Evolutionary conservation across 2,113 vertebrate genomes (phyloP).

Genomic region (Daubentonia madagascariensis): DNA sequence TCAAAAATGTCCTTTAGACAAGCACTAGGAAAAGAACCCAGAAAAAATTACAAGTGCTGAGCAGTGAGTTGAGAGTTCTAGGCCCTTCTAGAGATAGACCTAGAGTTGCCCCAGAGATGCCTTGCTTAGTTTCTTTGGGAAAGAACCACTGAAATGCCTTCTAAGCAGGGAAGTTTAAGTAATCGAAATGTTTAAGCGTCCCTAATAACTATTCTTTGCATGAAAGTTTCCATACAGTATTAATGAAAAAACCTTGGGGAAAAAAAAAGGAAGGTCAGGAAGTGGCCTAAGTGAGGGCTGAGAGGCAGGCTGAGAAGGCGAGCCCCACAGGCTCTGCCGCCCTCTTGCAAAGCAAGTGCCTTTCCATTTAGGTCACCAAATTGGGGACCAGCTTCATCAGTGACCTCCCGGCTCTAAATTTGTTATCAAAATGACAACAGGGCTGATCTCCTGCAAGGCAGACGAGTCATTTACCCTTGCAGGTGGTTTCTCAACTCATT

Average conservation of each 20-base stretch:
- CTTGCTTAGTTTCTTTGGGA: not conserved
- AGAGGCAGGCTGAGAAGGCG: accelerated
- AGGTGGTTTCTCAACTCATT: not conserved
- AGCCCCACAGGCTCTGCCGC: too few relatives aligned
- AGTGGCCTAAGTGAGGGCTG: accelerated
- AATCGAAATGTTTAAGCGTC: not conserved
- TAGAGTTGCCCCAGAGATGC: not conserved
- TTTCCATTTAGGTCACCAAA: not conserved
- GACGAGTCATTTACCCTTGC: accelerated
- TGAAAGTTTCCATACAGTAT: not conserved
- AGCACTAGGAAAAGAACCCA: not conserved
- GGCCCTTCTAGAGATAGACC: not conserved
- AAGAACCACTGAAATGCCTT: not conserved
- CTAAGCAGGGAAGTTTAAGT: not conserved
- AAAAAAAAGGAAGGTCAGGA: not conserved
- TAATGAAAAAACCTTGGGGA: not conserved
- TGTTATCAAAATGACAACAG: not conserved
- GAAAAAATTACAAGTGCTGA: not conserved
- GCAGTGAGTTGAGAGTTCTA: not conserved
- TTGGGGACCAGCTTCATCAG: not conserved
- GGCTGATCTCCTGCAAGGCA: not conserved
- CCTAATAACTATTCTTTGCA: too few relatives aligned
- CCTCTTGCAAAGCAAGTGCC: not conserved
- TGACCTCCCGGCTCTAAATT: not conserved
- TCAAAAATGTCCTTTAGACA: not conserved